phyloP scores from a whole-genome alignment of 2,888 invertebrate species.

The Steinernema scapterisci region DNA sequence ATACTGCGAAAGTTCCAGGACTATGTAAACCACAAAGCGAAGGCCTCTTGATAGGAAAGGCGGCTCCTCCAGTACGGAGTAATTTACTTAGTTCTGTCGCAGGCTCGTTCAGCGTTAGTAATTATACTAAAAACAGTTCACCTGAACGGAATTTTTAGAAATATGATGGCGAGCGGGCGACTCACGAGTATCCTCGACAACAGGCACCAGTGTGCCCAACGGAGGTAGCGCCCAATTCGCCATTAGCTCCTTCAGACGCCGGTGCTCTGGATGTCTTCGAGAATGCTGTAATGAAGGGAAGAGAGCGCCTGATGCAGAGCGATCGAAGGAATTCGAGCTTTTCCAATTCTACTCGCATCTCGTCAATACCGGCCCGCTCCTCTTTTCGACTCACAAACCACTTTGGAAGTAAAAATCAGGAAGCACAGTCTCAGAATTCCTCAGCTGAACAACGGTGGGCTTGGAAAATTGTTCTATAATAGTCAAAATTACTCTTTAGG shows the following conservation, averaged over 20 bases:
- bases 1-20: background rate
- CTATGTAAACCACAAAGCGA: background rate
- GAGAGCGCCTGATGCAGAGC: conserved; percentile 20
- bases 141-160: background rate
- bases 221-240: background rate
- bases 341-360: conserved; percentile 11
- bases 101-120: background rate
- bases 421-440: background rate
- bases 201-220: background rate
- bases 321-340: conserved; percentile 16
- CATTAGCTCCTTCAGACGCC: background rate
- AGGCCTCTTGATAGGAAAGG: background rate
- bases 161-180: conserved; percentile 11
- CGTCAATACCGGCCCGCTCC: background rate
- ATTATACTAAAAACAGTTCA: background rate
- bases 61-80: background rate
- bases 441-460: background rate
- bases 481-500: too few relatives aligned
- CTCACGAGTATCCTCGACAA: background rate
- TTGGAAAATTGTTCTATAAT: too few relatives aligned
- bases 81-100: background rate
- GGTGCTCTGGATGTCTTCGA: background rate
- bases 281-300: conserved; percentile 17
- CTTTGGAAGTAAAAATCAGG: background rate
- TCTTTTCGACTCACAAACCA: conserved; percentile 5